Evolutionary conservation across 2,113 vertebrate species (phyloP).

Genomic region (Puma concolor): DNA sequence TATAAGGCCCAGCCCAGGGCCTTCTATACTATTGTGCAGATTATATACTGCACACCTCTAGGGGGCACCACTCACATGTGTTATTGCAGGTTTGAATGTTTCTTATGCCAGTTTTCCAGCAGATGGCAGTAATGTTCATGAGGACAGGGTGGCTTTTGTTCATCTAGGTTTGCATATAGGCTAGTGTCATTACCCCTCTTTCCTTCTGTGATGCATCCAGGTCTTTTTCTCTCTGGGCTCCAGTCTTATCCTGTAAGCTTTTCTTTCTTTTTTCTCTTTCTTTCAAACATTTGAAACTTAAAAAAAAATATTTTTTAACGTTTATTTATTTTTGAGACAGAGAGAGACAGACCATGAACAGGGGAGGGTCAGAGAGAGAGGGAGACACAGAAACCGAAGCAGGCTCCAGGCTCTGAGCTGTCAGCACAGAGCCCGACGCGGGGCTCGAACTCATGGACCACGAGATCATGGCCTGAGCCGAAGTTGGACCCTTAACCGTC

Average conservation of each 20-base stretch:
- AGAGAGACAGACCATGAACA: no score
- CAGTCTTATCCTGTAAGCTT: neutral
- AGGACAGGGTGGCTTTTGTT: neutral
- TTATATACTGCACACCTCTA: neutral
- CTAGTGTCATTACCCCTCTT: neutral
- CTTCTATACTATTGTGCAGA: neutral
- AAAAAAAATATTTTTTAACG: neutral
- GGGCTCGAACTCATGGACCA: no score
- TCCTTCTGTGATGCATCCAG: neutral
- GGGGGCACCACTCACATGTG: neutral
- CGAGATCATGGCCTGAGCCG: no score
- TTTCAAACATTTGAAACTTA: neutral
- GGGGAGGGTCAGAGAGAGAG: no score
- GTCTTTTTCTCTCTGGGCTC: neutral
- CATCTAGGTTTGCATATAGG: neutral
- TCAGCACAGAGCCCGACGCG: no score
- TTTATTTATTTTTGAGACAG: no score
- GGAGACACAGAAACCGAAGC: no score
- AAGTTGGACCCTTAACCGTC: no score
- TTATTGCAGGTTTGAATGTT: neutral
- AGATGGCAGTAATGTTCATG: conserved; percentile 40
- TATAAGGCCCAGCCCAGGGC: neutral
- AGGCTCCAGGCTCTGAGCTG: no score
- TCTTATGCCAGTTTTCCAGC: neutral
- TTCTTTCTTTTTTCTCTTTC: neutral